A percentile compares a stretch with the other conserved stretches of the same genome.
Evolutionary conservation across 2,797 vertebrate genomes (phyloP).

Genomic region (Molossus alvarezi): DNA sequence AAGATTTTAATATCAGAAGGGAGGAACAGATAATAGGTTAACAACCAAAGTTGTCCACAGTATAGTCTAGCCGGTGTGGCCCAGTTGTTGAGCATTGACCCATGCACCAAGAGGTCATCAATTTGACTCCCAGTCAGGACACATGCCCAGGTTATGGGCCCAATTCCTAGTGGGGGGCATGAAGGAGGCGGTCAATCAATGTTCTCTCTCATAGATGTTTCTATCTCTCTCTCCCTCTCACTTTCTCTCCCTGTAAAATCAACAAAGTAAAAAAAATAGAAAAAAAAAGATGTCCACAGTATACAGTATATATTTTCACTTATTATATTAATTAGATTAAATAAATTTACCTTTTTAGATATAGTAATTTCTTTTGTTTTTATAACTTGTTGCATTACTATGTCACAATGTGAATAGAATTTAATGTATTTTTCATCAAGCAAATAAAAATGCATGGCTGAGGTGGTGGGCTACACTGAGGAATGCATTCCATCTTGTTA

Average conservation of each 20-base stretch:
- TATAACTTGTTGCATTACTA: slow-evolving; percentile 3
- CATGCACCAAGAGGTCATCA: too few relatives aligned
- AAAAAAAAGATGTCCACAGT: not conserved
- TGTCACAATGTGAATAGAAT: not conserved
- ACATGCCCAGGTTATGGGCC: too few relatives aligned
- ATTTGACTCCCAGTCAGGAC: too few relatives aligned
- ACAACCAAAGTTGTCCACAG: not conserved
- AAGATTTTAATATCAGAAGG: slow-evolving; percentile 1
- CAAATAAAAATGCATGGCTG: slow-evolving; percentile 32
- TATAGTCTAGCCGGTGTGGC: too few relatives aligned
- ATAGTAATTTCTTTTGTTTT: slow-evolving; percentile 23
- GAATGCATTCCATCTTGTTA: slow-evolving; percentile 21
- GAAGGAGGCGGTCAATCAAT: too few relatives aligned
- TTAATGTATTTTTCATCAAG: slow-evolving; percentile 47
- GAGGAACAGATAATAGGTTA: not conserved
- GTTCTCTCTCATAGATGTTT: too few relatives aligned
- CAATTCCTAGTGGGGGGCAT: too few relatives aligned
- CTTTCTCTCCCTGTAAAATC: too few relatives aligned
- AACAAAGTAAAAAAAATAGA: too few relatives aligned
- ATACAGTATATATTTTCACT: slow-evolving; percentile 19
- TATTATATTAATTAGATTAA: slow-evolving; percentile 4
- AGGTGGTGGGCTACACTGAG: not conserved
- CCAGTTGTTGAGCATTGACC: too few relatives aligned
- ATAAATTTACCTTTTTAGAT: not conserved
- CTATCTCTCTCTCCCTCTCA: too few relatives aligned